Evolutionary conservation across 2,888 invertebrate species (phyloP), one percentile per base, ranked within the genome.

Genomic region (Nasonovia ribisnigri): DNA sequence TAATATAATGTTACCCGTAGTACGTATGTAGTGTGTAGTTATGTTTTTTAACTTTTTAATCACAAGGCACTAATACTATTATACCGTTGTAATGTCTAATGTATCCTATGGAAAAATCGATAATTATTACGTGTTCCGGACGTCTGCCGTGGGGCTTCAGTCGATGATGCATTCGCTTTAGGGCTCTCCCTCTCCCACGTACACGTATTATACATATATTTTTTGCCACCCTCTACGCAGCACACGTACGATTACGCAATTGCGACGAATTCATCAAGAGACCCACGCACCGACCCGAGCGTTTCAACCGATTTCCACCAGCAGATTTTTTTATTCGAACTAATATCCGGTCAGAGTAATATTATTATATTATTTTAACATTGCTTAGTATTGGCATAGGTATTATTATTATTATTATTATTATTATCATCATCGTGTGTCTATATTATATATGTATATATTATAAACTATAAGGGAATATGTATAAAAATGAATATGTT

Each of bases 41-140:
- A 60, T 29, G 16, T 57, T 60, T 13, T 89, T 60, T 48, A 26
- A 48, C 20, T 60, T 92, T 92, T 92, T 86, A 92, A 92, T 87
- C 87, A 92, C 46, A 87, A 46, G 13, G 20, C 46, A 26, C 51
- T 77, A 91, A 87, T 57, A 36, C 57, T 60, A 60, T 87, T 92
- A 60, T 89, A 42, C 57, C n/a, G n/a, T 90, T 11, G 46, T n/a
- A 36, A 10, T 67, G n/a, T 90, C 42, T 67, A 84, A 57, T 42
- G 48, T 48, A 43, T 43, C 48, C 86, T 60, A 84, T 36, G 16
- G 42, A 60, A 89, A 92, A 93, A 93, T 93, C 93, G 60, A 90
- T 93, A 90, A 90, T 92, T 77, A 77, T 77, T 87, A 87, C 92
- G 92, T 77, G 67, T 92, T n/a, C 57, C 29, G 88, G 88, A 36